A percentile compares a stretch with the other conserved stretches of the same genome.
phyloP scores from a whole-genome alignment of 1,140 invertebrate species.

The Hydropsyche tenuis region DNA sequence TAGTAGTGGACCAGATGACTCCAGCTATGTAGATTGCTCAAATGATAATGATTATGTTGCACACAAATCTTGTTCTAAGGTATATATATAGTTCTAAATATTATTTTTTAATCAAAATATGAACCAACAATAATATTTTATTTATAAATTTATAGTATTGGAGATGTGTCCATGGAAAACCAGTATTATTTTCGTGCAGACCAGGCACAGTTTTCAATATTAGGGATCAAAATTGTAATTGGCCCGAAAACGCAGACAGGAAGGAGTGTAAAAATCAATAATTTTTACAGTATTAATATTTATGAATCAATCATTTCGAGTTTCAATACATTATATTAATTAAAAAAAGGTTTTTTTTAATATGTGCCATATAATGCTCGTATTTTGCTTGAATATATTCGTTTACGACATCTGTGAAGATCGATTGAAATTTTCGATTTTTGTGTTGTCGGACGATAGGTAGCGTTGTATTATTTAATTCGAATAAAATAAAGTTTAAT shows the following conservation, averaged over 20 bases:
- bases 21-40: conserved; percentile 58
- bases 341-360: too few species aligned
- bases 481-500: too few species aligned
- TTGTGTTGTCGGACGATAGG: too few species aligned
- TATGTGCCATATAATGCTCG: too few species aligned
- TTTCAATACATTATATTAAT: too few species aligned
- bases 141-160: conserved; percentile 69
- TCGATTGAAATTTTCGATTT: too few species aligned
- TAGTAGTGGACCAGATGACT: not conserved
- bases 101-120: conserved; percentile 1
- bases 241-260: conserved; percentile 75
- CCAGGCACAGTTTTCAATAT: conserved; percentile 78
- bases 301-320: not conserved
- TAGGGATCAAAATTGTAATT: conserved; percentile 74
- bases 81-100: conserved; percentile 47
- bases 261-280: conserved; percentile 60
- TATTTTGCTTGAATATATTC: too few species aligned
- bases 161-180: conserved; percentile 77
- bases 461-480: too few species aligned
- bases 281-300: conserved; percentile 13
- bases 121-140: not conserved
- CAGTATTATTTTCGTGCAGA: conserved; percentile 73
- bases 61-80: conserved; percentile 67
- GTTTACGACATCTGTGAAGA: too few species aligned
- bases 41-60: conserved; percentile 66